phyloP scores from a whole-genome alignment of 1,140 invertebrate genomes.

The Subanguina moxae region DNA sequence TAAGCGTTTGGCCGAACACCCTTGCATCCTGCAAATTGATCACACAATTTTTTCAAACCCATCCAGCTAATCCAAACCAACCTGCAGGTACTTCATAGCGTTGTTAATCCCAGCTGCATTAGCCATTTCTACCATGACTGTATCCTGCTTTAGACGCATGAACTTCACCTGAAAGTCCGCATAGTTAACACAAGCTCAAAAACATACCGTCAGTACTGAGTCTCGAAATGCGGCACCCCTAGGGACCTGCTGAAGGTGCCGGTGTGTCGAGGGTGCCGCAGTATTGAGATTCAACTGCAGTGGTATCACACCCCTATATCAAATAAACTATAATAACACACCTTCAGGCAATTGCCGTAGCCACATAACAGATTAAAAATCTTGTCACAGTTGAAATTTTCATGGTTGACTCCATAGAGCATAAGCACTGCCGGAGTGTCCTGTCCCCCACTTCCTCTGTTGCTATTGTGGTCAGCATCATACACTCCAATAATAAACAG shows the following conservation, averaged over 20 bases:
- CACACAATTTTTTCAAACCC: no score
- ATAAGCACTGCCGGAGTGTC: conserved; percentile 73
- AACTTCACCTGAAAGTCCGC: conserved; percentile 79
- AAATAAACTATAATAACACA: conserved; percentile 66
- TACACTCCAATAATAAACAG: no score
- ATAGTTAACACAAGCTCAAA: no score
- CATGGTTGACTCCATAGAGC: conserved; percentile 89
- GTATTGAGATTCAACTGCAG: no score
- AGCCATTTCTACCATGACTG: conserved; percentile 99
- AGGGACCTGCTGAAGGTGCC: no score
- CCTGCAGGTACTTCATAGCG: conserved; percentile 84
- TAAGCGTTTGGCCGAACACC: conserved; percentile 70
- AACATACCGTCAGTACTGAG: no score
- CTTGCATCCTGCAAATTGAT: conserved; percentile 87
- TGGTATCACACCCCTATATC: no score
- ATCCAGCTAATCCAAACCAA: no score
- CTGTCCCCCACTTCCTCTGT: not conserved
- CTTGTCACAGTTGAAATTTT: conserved; percentile 88
- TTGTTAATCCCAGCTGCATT: conserved; percentile 87
- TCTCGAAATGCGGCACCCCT: no score
- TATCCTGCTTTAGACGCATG: conserved; percentile 94
- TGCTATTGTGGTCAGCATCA: not conserved
- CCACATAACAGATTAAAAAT: conserved; percentile 98
- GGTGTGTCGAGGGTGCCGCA: no score
- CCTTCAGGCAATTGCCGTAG: conserved; percentile 93